These are phyloP conservation scores for Salvelinus alpinus DNA, from an alignment of 2,113 vertebrate genomes.

Conservation along the genomic window DNA sequence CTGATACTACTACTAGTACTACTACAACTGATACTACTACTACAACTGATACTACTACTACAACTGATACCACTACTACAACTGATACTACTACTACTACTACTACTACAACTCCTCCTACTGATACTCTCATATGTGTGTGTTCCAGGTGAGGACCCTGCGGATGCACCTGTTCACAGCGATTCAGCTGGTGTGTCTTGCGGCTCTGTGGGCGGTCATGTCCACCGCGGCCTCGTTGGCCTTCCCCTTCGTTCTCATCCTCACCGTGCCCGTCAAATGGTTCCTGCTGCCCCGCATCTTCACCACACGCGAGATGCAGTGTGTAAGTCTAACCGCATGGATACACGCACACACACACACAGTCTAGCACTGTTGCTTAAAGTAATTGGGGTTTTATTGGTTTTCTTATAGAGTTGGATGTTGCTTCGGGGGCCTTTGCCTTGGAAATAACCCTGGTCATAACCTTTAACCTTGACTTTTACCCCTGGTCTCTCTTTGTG, in stretches of 20 bases:
- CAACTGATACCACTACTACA: too few relatives aligned
- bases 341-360: neutral
- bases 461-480: neutral
- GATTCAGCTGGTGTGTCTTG: conserved; percentile 90
- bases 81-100: too few relatives aligned
- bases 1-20: too few relatives aligned
- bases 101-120: too few relatives aligned
- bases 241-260: conserved; percentile 96
- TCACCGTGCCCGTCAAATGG: conserved; percentile 91
- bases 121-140: neutral
- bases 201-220: conserved; percentile 90
- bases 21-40: too few relatives aligned
- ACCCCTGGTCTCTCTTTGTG: neutral
- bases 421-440: too few relatives aligned
- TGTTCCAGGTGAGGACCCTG: conserved; percentile 85
- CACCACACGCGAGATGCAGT: conserved; percentile 85
- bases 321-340: conserved; percentile 75
- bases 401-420: too few relatives aligned
- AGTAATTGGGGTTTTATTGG: too few relatives aligned
- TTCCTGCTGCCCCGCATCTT: conserved; percentile 88
- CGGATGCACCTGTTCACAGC: conserved; percentile 95
- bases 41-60: too few relatives aligned
- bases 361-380: neutral
- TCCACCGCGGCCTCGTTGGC: conserved; percentile 91
- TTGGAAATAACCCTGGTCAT: neutral